Evolutionary conservation across 1,140 invertebrate species (phyloP).

Genomic region (Drosophila serrata): DNA sequence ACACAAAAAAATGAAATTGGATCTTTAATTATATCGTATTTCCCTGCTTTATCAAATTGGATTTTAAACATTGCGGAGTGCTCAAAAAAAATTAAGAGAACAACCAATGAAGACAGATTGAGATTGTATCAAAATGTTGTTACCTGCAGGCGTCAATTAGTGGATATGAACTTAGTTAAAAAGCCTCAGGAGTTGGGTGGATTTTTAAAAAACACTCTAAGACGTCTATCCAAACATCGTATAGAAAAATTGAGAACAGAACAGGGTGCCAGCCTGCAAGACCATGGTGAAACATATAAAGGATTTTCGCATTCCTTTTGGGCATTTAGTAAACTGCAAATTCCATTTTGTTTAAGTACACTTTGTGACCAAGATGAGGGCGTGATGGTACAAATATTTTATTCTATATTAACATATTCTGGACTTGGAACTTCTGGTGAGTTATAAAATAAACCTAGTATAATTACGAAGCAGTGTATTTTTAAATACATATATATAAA

Average conservation of each 20-base stretch:
- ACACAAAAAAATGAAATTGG: conserved; percentile 95
- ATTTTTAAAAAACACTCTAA: conserved; percentile 94
- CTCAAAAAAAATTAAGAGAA: conserved; percentile 86
- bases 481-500: too few species aligned
- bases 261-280: conserved; percentile 88
- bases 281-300: conserved; percentile 94
- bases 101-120: conserved; percentile 93
- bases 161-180: conserved; percentile 92
- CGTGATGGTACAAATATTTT: conserved; percentile 92
- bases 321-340: conserved; percentile 93
- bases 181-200: conserved; percentile 93
- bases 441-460: background rate
- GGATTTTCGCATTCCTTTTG: conserved; percentile 95
- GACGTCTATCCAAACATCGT: conserved; percentile 94
- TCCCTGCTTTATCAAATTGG: conserved; percentile 93
- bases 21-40: conserved; percentile 96
- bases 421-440: conserved; percentile 91
- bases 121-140: conserved; percentile 93
- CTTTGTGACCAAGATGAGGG: conserved; percentile 95
- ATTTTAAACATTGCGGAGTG: conserved; percentile 93
- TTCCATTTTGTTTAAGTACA: conserved; percentile 93
- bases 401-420: conserved; percentile 91
- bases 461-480: background rate
- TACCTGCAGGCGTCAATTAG: conserved; percentile 91
- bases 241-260: conserved; percentile 94